Percentiles rank a stretch among this genome's conserved stretches.
Conservation (phyloP, 2,113 vertebrate genomes). For the Zosterops pallidus region DNA sequence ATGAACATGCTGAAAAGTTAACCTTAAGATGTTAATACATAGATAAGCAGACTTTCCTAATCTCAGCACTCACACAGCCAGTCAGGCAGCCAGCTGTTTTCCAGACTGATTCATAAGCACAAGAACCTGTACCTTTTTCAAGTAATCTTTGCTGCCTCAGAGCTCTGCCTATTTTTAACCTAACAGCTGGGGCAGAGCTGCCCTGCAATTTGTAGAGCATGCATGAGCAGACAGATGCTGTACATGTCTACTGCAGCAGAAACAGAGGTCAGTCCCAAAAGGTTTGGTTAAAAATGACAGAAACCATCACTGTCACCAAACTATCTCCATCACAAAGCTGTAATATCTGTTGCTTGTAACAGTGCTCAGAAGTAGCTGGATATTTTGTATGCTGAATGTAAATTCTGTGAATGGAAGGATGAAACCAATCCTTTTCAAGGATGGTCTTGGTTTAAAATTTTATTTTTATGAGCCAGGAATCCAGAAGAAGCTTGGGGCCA, state of each 20-base stretch:
- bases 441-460: background rate
- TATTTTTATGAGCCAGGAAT: background rate
- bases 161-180: conserved; percentile 12
- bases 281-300: background rate
- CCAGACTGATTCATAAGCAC: background rate
- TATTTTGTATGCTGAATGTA: background rate
- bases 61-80: background rate
- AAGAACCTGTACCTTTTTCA: background rate
- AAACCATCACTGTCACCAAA: background rate
- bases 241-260: background rate
- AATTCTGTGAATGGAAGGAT: background rate
- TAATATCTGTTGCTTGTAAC: background rate
- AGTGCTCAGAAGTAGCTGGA: background rate
- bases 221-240: background rate
- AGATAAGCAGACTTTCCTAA: background rate
- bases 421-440: background rate
- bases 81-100: background rate
- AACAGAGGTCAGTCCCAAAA: background rate
- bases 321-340: background rate
- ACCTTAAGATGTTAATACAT: background rate
- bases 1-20: background rate
- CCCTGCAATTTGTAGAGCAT: background rate
- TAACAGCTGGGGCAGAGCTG: background rate
- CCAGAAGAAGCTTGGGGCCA: background rate
- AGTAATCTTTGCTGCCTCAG: background rate